A percentile compares a stretch with the other conserved stretches of the same genome.
phyloP scores from a whole-genome alignment of 2,113 vertebrate species.

The Nannospalax galili region DNA sequence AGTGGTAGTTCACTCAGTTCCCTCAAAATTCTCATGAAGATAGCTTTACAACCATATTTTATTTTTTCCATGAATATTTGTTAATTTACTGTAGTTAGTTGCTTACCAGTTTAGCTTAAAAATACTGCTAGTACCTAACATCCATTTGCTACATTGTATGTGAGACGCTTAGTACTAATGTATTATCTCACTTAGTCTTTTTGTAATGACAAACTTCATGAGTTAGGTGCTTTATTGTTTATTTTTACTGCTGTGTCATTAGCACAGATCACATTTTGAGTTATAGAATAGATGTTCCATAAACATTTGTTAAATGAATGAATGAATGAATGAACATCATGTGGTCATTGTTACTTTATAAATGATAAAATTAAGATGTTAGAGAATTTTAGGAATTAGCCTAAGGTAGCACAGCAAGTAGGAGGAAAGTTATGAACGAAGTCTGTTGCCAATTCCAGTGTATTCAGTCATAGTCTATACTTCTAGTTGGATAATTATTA shows the following conservation, averaged over 20 bases:
- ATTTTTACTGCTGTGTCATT: not conserved
- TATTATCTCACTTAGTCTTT: not conserved
- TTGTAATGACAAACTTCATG: not conserved
- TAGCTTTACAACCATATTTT: not conserved
- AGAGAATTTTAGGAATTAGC: not conserved
- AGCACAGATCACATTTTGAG: too few relatives aligned
- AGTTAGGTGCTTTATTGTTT: not conserved
- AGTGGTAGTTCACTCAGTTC: not conserved
- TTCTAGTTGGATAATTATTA: not conserved
- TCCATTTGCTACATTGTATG: not conserved
- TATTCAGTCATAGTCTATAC: not conserved
- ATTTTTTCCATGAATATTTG: not conserved
- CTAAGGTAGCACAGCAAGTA: not conserved
- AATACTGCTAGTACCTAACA: not conserved
- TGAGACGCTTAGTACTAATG: not conserved
- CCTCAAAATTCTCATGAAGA: not conserved
- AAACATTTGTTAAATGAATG: not conserved
- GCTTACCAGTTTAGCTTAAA: not conserved
- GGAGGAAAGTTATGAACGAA: not conserved
- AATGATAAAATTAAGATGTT: not conserved
- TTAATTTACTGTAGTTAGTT: not conserved
- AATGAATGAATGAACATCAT: not conserved
- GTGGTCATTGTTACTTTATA: not conserved
- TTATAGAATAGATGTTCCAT: not conserved
- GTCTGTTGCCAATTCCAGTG: not conserved